Evolutionary conservation across 2,113 vertebrate species (phyloP).

Genomic region (Ctenodactylus gundi): DNA sequence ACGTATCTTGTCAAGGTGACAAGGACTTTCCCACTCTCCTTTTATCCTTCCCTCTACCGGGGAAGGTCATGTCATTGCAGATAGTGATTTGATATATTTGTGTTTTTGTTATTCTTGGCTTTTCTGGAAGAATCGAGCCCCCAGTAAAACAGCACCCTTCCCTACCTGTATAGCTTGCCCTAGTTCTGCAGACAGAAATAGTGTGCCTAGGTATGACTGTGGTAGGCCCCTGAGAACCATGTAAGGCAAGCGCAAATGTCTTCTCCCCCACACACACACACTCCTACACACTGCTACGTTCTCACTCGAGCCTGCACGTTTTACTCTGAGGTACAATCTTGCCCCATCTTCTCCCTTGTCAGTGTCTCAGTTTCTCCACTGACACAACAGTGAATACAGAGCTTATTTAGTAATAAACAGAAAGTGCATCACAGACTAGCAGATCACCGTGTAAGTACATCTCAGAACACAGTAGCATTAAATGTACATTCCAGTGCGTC

Average conservation of each 20-base stretch:
- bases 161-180: no score
- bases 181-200: slow-evolving; percentile 52
- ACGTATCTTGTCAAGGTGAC: no score
- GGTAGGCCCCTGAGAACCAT: slow-evolving; percentile 72
- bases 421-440: slow-evolving; percentile 33
- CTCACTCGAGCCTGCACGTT: slow-evolving; percentile 50
- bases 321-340: slow-evolving; percentile 57
- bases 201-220: slow-evolving; percentile 67
- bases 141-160: slow-evolving; percentile 64
- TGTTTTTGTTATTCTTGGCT: slow-evolving; percentile 64
- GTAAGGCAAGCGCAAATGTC: slow-evolving; percentile 68
- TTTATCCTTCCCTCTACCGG: no score
- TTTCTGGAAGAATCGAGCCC: slow-evolving; percentile 67
- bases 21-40: no score
- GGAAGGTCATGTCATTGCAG: slow-evolving; percentile 70
- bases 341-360: slow-evolving; percentile 71
- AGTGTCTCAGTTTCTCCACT: slow-evolving; percentile 33
- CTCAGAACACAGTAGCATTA: slow-evolving; percentile 35
- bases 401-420: slow-evolving; percentile 68
- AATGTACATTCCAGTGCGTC: slow-evolving; percentile 49
- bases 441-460: slow-evolving; percentile 31
- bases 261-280: slow-evolving; percentile 65
- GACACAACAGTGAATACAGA: slow-evolving; percentile 48
- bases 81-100: slow-evolving; percentile 47
- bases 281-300: slow-evolving; percentile 66